A percentile compares a stretch with the other conserved stretches of the same genome.
Evolutionary conservation across 2,113 vertebrate species (phyloP).

Genomic region (Macroglossus sobrinus): DNA sequence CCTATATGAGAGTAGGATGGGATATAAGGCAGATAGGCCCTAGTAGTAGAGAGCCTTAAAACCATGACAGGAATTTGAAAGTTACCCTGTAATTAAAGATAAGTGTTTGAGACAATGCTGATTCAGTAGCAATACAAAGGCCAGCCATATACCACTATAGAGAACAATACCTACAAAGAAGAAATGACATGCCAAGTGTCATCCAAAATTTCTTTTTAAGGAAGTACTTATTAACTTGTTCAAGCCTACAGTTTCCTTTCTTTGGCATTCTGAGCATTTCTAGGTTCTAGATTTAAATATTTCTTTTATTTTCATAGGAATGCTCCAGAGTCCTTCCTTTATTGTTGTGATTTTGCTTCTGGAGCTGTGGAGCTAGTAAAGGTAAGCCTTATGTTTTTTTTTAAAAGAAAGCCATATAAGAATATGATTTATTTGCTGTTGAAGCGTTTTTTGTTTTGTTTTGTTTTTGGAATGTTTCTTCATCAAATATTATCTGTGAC

Average conservation of each 20-base stretch:
- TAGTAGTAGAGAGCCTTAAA: background rate
- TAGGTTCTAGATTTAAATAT: constrained; percentile 57
- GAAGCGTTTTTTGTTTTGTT: background rate
- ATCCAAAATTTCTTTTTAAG: background rate
- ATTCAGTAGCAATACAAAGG: background rate
- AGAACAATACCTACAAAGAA: background rate
- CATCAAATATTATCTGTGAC: constrained; percentile 55
- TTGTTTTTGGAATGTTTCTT: background rate
- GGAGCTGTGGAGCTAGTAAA: constrained; percentile 90
- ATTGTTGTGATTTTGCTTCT: constrained; percentile 95
- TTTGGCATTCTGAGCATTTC: background rate
- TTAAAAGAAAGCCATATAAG: constrained; percentile 45
- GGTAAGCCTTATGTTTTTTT: constrained; percentile 81
- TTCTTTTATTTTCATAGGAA: constrained; percentile 81
- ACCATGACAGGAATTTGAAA: background rate
- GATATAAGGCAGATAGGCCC: background rate
- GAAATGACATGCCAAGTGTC: background rate
- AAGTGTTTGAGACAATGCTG: background rate
- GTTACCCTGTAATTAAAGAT: background rate
- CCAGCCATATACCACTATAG: background rate
- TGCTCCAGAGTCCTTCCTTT: constrained; percentile 86
- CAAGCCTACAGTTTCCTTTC: background rate
- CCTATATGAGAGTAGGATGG: background rate
- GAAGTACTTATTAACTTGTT: background rate
- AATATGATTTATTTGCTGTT: constrained; percentile 67